A percentile compares a stretch with the other conserved stretches of the same genome.
Conservation (phyloP, 2,797 vertebrate species). For the Sandelia bainsii region DNA sequence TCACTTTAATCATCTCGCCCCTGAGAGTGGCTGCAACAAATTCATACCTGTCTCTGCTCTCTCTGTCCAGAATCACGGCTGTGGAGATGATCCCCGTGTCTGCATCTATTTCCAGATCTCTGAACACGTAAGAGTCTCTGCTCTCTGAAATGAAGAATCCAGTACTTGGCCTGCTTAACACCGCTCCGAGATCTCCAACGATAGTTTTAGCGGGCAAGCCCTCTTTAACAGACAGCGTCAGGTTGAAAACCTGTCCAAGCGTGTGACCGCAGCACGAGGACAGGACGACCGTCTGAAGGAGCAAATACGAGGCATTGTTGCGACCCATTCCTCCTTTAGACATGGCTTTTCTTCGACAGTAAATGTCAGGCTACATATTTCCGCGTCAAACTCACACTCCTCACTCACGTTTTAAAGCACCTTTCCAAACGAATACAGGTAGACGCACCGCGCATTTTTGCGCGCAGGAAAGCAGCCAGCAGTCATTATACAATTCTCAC, state of each 20-base stretch:
- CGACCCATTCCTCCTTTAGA: slow-evolving; percentile 55
- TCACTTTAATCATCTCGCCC: slow-evolving; percentile 91
- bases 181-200: slow-evolving; percentile 90
- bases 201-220: slow-evolving; percentile 89
- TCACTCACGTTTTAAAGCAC: slow-evolving; percentile 21
- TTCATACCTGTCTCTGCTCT: slow-evolving; percentile 87
- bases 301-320: slow-evolving; percentile 1
- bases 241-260: slow-evolving; percentile 85
- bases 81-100: slow-evolving; percentile 94
- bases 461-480: slow-evolving; percentile 22
- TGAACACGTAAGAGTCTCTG: slow-evolving; percentile 89
- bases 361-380: slow-evolving; percentile 45
- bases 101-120: slow-evolving; percentile 90
- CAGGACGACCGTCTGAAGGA: slow-evolving; percentile 53
- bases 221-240: slow-evolving; percentile 89
- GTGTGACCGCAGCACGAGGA: slow-evolving; percentile 62
- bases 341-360: slow-evolving; percentile 7
- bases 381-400: neutral
- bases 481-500: slow-evolving; percentile 23
- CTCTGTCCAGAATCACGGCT: slow-evolving; percentile 89
- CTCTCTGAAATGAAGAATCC: slow-evolving; percentile 94
- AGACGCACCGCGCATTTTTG: slow-evolving; percentile 13
- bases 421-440: neutral
- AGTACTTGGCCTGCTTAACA: slow-evolving; percentile 77
- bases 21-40: slow-evolving; percentile 91